Conservation (phyloP, 2,888 invertebrate genomes). For the Drosophila kambysellisi region DNA sequence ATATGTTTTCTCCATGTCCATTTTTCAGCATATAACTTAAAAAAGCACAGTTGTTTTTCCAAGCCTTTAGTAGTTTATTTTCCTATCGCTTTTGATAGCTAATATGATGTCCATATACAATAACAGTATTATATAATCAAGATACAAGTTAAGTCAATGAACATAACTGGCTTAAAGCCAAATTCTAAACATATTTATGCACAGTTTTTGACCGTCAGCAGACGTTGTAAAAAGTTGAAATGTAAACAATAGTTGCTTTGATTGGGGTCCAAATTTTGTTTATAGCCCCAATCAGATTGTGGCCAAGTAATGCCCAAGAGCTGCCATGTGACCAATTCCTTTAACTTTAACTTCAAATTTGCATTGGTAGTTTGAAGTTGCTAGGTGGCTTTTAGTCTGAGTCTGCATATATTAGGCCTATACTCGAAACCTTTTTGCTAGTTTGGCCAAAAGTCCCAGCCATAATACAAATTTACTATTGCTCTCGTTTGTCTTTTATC, state of each 20-base stretch:
- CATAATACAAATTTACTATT: constrained; percentile 20
- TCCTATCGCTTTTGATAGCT: not conserved
- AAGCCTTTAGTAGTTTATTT: not conserved
- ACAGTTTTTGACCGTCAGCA: constrained; percentile 21
- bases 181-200: constrained; percentile 21
- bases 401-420: constrained; percentile 63
- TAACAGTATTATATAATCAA: not conserved
- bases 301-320: constrained; percentile 21
- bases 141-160: constrained; percentile 10
- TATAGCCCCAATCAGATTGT: constrained; percentile 46
- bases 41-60: not conserved
- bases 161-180: constrained; percentile 7
- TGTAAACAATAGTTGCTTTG: constrained; percentile 73
- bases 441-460: constrained; percentile 33
- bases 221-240: constrained; percentile 36
- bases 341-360: constrained; percentile 48
- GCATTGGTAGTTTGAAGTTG: constrained; percentile 49
- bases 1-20: not conserved
- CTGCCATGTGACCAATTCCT: constrained; percentile 21
- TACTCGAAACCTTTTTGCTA: constrained; percentile 4
- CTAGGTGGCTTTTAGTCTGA: constrained; percentile 36
- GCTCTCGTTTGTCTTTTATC: constrained; percentile 9
- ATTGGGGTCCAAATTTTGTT: constrained; percentile 71
- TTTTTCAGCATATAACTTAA: not conserved
- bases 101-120: not conserved